These are phyloP conservation scores for Geococcyx californianus DNA, from an alignment of 2,113 vertebrate genomes.

Conservation along the genomic window DNA sequence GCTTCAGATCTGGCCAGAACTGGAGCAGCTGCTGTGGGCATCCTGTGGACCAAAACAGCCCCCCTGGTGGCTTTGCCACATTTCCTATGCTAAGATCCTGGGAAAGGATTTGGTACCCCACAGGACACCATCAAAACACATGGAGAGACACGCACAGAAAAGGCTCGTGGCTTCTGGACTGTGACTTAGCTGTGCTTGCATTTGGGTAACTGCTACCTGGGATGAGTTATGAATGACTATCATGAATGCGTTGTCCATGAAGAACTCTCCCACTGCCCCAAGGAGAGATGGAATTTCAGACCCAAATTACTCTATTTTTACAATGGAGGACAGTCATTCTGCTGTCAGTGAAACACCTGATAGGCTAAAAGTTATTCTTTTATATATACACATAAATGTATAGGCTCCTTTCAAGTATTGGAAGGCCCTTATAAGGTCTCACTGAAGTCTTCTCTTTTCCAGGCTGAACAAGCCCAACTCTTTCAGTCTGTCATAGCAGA, in stretches of 20 bases:
- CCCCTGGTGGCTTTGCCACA: background rate
- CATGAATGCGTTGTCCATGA: background rate
- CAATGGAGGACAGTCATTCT: background rate
- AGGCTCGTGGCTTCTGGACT: background rate
- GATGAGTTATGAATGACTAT: accelerated
- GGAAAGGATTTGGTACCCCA: background rate
- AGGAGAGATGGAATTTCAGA: background rate
- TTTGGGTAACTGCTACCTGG: background rate
- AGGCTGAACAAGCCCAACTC: too few species aligned
- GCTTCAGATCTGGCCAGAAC: background rate
- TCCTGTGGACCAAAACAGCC: background rate
- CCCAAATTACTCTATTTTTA: background rate
- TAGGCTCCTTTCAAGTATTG: too few species aligned
- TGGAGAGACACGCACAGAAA: background rate
- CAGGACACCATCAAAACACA: background rate
- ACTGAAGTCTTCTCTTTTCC: too few species aligned
- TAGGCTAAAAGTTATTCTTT: background rate
- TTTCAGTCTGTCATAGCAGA: too few species aligned
- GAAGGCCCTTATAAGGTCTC: too few species aligned
- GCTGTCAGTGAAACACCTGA: background rate
- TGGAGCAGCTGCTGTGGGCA: background rate
- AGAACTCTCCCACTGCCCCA: background rate
- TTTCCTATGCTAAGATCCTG: background rate
- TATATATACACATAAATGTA: too few species aligned
- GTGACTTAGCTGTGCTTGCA: background rate